These are phyloP conservation scores for Scarus forsteni DNA, from an alignment of 2,797 vertebrate species.

Conservation along the genomic window DNA sequence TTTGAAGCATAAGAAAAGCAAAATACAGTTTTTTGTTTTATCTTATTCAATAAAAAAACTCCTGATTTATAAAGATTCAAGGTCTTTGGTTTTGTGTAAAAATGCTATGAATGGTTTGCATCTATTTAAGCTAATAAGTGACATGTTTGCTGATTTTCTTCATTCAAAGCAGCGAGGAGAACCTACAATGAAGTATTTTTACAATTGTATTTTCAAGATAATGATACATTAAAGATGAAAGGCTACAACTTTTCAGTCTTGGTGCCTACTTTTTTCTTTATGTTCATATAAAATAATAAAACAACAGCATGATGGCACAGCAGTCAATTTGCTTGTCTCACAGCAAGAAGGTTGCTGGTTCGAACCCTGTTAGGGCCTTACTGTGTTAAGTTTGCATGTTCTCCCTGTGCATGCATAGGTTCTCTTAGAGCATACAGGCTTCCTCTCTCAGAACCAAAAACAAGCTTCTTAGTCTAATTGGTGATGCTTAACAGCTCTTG, in stretches of 20 bases:
- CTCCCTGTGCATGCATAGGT: too few relatives aligned
- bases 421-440: too few relatives aligned
- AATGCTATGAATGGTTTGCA: not conserved
- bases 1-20: not conserved
- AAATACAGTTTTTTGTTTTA: not conserved
- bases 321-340: not conserved
- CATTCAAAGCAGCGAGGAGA: too few relatives aligned
- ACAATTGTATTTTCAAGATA: not conserved
- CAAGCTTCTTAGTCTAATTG: too few relatives aligned
- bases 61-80: conserved; percentile 14
- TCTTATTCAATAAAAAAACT: conserved; percentile 19
- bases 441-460: too few relatives aligned
- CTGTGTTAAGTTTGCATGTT: too few relatives aligned
- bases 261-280: not conserved
- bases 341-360: too few relatives aligned
- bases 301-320: not conserved
- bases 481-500: too few relatives aligned
- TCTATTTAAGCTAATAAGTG: not conserved
- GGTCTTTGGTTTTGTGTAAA: conserved; percentile 1
- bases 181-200: not conserved
- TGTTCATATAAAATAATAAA: not conserved
- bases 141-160: not conserved
- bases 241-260: not conserved
- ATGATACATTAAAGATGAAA: not conserved
- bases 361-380: too few relatives aligned